These are phyloP conservation scores for Venusia cambrica DNA, from an alignment of 2,888 invertebrate genomes.

Conservation along the genomic window DNA sequence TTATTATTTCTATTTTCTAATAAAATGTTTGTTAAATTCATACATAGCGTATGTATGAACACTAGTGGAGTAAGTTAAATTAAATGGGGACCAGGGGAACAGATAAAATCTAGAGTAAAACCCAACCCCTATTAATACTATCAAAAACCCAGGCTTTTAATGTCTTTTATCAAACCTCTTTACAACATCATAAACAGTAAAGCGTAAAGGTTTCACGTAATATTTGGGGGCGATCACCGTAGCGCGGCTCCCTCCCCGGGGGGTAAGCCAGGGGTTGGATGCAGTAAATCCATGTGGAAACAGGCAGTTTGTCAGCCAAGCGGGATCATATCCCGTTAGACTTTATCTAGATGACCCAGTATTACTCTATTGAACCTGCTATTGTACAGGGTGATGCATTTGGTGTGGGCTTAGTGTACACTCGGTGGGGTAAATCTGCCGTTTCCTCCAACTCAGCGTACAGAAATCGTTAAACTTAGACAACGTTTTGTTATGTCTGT, in stretches of 20 bases:
- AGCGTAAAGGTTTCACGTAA: slow-evolving; percentile 27
- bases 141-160: slow-evolving; percentile 8
- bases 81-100: no score
- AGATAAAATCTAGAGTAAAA: no score
- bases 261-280: slow-evolving; percentile 13
- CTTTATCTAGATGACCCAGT: slow-evolving; percentile 38
- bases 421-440: no score
- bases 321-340: slow-evolving; percentile 32
- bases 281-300: slow-evolving; percentile 39
- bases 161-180: slow-evolving; percentile 12
- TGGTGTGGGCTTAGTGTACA: neutral
- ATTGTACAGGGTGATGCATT: slow-evolving; percentile 14
- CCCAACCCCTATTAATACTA: slow-evolving; percentile 8
- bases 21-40: no score
- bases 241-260: slow-evolving; percentile 18
- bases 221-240: slow-evolving; percentile 21
- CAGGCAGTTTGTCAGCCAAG: slow-evolving; percentile 38
- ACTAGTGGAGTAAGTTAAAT: no score
- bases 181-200: slow-evolving; percentile 30
- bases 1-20: no score
- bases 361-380: slow-evolving; percentile 25
- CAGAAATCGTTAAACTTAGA: no score
- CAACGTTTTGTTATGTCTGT: no score
- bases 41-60: no score
- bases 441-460: no score